Conservation (phyloP, 2,888 invertebrate genomes). For the Protonemura montana region DNA sequence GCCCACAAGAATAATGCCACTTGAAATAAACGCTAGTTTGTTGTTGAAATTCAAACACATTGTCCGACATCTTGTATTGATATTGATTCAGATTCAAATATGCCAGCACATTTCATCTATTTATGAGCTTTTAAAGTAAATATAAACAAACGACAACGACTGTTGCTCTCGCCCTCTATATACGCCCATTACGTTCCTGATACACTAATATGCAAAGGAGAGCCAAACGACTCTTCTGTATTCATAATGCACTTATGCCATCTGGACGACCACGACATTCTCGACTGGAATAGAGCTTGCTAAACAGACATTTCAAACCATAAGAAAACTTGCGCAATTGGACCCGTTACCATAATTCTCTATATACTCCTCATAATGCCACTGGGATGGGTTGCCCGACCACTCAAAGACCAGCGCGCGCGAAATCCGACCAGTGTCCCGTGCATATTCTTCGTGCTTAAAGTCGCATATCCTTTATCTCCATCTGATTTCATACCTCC, state of each 20-base stretch:
- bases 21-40: background rate
- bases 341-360: background rate
- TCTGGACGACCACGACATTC: background rate
- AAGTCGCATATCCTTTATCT: background rate
- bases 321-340: background rate
- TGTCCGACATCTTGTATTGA: background rate
- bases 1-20: too few species aligned
- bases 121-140: background rate
- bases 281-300: background rate
- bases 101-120: background rate
- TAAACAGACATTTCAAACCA: background rate
- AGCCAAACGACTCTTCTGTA: background rate
- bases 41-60: background rate
- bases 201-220: background rate
- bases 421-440: background rate
- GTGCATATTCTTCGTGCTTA: background rate
- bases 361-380: background rate
- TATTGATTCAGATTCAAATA: constrained; percentile 3
- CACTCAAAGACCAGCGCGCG: background rate
- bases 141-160: background rate
- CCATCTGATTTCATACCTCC: background rate
- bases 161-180: background rate
- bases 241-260: background rate
- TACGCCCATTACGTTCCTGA: background rate
- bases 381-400: background rate